Base-by-base conservation (phyloP, 92 coral and sea anemone species). In the Galaxea fascicularis region DNA sequence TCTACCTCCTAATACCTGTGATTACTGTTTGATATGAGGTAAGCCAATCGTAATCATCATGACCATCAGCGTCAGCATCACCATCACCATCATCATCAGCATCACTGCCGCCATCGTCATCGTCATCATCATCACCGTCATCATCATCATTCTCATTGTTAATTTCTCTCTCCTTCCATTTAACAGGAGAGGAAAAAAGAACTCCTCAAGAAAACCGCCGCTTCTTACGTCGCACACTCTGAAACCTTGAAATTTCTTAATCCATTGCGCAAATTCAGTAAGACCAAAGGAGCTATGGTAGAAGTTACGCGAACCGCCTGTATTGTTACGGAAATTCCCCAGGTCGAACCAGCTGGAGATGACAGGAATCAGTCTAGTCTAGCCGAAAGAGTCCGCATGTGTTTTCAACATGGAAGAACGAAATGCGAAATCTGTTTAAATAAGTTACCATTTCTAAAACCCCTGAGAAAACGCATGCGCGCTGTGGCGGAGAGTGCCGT, bases 121-220 rank as follows among this genome's bases (percentile, higher is more conserved):
- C n/a, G n/a, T n/a, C n/a, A 35, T 35, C 41, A 6, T 35, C 41
- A 35, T 35, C 41, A 35, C 6, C 41, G 41, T 35, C 41, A 35
- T 35, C 41, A 35, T 35, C 41, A 35, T 6, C 6, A 35, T 35
- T 35, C 6, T 35, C 6, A 2, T 35, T 6, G 41, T 35, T 2
- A 35, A 35, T 73, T 35, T 51, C 78, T 11, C 56, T 53, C 7
- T 4, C 9, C 28, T 56, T 63, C 51, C 14, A 26, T 59, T 64
- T 31, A 21, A 31, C 21, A 93, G 96, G 94, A 93, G 68, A 89
- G 85, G 71, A 85, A 66, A 16, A 85, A 87, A 52, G 89, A 85
- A 54, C 80, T 76, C 31, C 31, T 80, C 45, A 93, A 88, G 92
- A 88, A 85, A 88, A 93, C 90, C n/a, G 96, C 91, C 49, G 77